Conservation (phyloP, 2,113 vertebrate genomes). For the Zosterops pallidus region DNA sequence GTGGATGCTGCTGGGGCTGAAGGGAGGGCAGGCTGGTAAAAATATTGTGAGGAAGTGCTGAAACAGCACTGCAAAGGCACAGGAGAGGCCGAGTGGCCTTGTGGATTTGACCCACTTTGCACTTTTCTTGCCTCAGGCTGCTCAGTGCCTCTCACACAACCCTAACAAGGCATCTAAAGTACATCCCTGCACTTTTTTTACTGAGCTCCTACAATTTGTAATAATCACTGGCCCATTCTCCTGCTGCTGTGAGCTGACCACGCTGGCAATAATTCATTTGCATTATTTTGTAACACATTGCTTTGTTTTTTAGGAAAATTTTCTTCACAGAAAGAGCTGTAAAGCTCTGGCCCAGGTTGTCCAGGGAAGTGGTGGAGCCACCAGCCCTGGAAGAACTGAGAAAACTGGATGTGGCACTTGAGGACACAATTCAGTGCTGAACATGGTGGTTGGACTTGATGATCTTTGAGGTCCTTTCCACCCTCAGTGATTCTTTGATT, state of each 20-base stretch:
- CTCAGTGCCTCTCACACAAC: not conserved
- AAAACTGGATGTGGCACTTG: not conserved
- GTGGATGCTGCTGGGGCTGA: not conserved
- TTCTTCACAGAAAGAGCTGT: not conserved
- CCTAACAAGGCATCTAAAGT: not conserved
- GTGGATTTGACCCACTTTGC: not conserved
- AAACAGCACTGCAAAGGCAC: not conserved
- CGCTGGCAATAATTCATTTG: fast-evolving
- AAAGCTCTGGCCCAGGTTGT: not conserved
- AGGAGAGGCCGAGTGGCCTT: not conserved
- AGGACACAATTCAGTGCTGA: not conserved
- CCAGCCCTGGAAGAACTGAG: not conserved
- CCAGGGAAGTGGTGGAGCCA: not conserved
- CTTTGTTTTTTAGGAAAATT: too few relatives aligned
- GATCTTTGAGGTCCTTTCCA: not conserved
- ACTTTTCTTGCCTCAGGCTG: not conserved
- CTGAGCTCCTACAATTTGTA: fast-evolving
- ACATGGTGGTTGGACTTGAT: not conserved
- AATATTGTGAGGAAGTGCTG: not conserved
- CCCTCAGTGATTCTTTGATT: not conserved
- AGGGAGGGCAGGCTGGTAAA: not conserved
- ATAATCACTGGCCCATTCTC: not conserved
- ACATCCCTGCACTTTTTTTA: not conserved
- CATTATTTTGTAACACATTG: not conserved
- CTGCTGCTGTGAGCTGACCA: not conserved